Percentiles rank a stretch among this genome's conserved stretches.
Evolutionary conservation across 2,113 vertebrate species (phyloP).

Genomic region (Anarrhichthys ocellatus): DNA sequence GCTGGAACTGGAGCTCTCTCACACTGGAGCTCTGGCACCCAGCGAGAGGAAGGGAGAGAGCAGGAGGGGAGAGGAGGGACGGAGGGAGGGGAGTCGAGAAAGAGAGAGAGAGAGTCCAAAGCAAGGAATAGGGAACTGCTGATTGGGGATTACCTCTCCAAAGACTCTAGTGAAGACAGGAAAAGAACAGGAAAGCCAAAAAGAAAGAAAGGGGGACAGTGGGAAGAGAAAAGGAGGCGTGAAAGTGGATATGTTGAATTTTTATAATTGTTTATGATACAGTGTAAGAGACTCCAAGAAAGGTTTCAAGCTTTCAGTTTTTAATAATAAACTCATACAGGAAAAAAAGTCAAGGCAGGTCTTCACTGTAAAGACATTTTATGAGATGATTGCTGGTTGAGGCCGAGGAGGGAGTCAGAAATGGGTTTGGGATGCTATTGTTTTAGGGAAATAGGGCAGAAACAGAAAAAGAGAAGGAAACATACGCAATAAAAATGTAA

Average conservation of each 20-base stretch:
- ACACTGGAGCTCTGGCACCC: slow-evolving; percentile 69
- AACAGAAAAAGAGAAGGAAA: slow-evolving; percentile 70
- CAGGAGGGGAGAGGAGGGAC: no score
- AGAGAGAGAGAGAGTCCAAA: slow-evolving; percentile 8
- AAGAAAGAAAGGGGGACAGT: not conserved
- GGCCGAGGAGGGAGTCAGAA: not conserved
- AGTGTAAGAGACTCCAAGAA: not conserved
- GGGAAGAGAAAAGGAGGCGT: not conserved
- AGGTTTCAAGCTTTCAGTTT: not conserved
- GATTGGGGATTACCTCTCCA: slow-evolving; percentile 47
- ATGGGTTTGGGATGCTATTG: slow-evolving; percentile 1
- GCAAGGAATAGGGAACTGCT: slow-evolving; percentile 11
- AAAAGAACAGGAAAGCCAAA: slow-evolving; percentile 42
- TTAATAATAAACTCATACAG: not conserved
- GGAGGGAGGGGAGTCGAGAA: slow-evolving; percentile 7
- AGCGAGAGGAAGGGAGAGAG: slow-evolving; percentile 55
- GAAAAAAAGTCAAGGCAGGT: not conserved
- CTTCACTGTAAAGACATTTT: not conserved
- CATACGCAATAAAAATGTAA: not conserved
- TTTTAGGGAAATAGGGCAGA: slow-evolving; percentile 38
- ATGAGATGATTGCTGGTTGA: not conserved
- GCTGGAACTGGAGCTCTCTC: slow-evolving; percentile 57
- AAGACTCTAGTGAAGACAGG: slow-evolving; percentile 31
- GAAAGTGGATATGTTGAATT: not conserved
- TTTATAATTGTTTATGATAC: not conserved